phyloP scores from a whole-genome alignment of 2,797 vertebrate species.

The Anniella stebbinsi region DNA sequence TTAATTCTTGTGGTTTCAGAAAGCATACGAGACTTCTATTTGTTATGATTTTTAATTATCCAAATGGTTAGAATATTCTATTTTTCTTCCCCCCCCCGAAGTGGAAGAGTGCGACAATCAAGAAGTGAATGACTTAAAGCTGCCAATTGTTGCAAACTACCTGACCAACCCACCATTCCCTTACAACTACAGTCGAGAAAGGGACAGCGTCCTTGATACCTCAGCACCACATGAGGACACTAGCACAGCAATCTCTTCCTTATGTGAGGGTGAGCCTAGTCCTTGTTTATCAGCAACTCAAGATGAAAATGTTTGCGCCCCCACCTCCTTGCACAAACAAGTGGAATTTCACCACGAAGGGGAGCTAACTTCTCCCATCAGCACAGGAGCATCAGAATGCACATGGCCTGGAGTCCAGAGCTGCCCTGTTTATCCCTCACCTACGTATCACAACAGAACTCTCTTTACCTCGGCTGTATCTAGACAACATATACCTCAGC shows the following conservation, averaged over 20 bases:
- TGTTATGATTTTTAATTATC: background rate
- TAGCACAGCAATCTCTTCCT: conserved; percentile 76
- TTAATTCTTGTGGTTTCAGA: background rate
- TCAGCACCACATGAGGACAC: conserved; percentile 78
- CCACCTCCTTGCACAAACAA: conserved; percentile 81
- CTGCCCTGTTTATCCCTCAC: conserved; percentile 75
- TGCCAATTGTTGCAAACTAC: conserved; percentile 82
- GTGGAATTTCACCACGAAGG: conserved; percentile 76
- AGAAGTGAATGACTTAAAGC: conserved; percentile 77
- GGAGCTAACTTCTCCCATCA: conserved; percentile 55
- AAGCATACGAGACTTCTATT: background rate
- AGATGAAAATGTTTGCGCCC: conserved; percentile 68
- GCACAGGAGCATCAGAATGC: conserved; percentile 65
- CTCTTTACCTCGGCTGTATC: conserved; percentile 77
- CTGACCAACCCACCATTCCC: conserved; percentile 85
- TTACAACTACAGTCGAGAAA: conserved; percentile 78
- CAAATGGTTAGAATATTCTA: conserved; percentile 6
- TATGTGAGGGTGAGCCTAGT: conserved; percentile 73
- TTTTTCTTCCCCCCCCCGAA: conserved; percentile 46
- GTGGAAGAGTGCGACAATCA: conserved; percentile 85
- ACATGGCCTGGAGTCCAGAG: conserved; percentile 64
- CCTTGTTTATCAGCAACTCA: conserved; percentile 62
- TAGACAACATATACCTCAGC: conserved; percentile 82
- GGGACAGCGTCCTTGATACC: conserved; percentile 71
- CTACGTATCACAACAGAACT: conserved; percentile 71